Evolutionary conservation across 1,140 invertebrate genomes (phyloP), one percentile per base, ranked within the genome.

Genomic region (Temnothorax nylanderi): DNA sequence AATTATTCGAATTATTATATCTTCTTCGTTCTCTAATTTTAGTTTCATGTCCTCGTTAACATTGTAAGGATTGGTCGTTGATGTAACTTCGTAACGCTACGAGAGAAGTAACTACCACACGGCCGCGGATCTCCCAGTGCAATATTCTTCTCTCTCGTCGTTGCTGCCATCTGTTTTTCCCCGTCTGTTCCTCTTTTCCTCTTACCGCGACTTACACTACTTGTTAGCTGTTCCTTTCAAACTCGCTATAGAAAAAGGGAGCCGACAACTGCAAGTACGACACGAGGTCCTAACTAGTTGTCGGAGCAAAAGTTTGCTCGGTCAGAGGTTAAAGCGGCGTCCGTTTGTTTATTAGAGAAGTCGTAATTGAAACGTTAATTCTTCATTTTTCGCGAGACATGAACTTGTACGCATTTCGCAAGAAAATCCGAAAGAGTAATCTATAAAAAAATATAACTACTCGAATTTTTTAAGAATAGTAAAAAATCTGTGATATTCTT

Each of bases 41-140:
- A 84, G 80, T 84, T 84, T 75, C 69, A 84, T 84, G 80, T 75
- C 56, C 54, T 84, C 69, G 80, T 84, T 84, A 84, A 84, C 69
- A 41, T 84, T 74, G 69, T 75, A 84, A 60, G 41, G 26, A 84
- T 84, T 60, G 41, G 26, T 47, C 67, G 67, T 44, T 74, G 80
- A 74, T 74, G 44, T 84, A 84, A 84, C 54, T 75, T 74, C 54
- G 54, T 74, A 74, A 74, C 69, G 80, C n/a, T 21, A 49, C 11
- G 11, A 37, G 47, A 82, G 80, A 41, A 44, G 32, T 86, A 65
- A 85, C 49, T 81, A 41, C 58, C 51, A 62, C 44, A 44, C 49
- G 41, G 34, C 18, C 49, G 34, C 34, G 7, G 21, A 32, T 71
- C 16, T 32, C 64, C 74, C 71, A 77, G 51, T 64, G 72, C 69